A percentile compares a stretch with the other conserved stretches of the same genome.
These are phyloP conservation scores for Apogon talboti DNA, from an alignment of 2,797 vertebrate genomes.

Conservation along the genomic window DNA sequence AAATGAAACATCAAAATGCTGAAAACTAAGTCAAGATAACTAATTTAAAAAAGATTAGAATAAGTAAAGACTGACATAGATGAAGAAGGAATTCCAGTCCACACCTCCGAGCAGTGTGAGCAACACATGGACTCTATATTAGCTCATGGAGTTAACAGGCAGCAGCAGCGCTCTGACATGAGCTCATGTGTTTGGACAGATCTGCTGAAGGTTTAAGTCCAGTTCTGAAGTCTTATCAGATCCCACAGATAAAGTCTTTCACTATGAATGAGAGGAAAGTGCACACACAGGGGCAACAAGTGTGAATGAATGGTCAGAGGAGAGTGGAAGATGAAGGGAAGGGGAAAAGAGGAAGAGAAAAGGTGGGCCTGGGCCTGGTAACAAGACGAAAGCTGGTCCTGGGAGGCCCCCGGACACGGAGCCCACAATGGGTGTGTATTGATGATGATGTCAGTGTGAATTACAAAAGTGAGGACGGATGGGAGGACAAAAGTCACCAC, in stretches of 20 bases:
- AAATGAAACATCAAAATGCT: not conserved
- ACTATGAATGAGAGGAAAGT: slow-evolving; percentile 73
- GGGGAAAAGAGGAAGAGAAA: slow-evolving; percentile 25
- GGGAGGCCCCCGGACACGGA: slow-evolving; percentile 44
- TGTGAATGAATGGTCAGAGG: slow-evolving; percentile 53
- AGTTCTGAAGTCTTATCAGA: slow-evolving; percentile 77
- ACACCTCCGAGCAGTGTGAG: slow-evolving; percentile 48
- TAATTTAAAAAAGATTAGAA: slow-evolving; percentile 8
- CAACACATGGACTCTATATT: slow-evolving; percentile 74
- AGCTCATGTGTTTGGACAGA: slow-evolving; percentile 84
- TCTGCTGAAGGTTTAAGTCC: slow-evolving; percentile 79
- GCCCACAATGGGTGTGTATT: slow-evolving; percentile 42
- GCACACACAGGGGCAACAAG: slow-evolving; percentile 57
- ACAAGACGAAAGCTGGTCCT: slow-evolving; percentile 42
- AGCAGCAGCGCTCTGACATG: slow-evolving; percentile 73
- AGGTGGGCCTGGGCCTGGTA: slow-evolving; percentile 17
- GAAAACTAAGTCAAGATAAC: slow-evolving; percentile 5
- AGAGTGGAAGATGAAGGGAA: slow-evolving; percentile 17
- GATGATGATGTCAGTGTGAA: slow-evolving; percentile 72
- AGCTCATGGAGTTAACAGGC: slow-evolving; percentile 78
- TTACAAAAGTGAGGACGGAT: slow-evolving; percentile 57
- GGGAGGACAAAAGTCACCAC: slow-evolving; percentile 49
- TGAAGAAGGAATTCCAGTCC: slow-evolving; percentile 38
- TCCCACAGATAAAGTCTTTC: slow-evolving; percentile 71
- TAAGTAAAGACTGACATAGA: slow-evolving; percentile 33